A percentile compares a stretch with the other conserved stretches of the same genome.
These are phyloP conservation scores for Festucalex cinctus DNA, from an alignment of 2,113 vertebrate species.

Conservation along the genomic window DNA sequence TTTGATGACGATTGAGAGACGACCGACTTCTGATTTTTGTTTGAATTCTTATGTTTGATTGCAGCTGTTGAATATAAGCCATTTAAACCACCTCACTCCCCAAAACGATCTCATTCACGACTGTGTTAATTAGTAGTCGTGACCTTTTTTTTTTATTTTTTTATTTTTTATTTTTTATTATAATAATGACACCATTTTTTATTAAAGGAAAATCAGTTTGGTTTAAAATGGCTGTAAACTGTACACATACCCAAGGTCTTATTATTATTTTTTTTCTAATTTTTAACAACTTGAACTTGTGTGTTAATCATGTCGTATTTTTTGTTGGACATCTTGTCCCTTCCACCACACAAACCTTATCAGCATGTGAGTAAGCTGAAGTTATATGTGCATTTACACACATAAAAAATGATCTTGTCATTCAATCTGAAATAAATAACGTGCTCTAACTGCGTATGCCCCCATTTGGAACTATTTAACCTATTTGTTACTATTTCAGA, in stretches of 20 bases:
- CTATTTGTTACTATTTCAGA: neutral
- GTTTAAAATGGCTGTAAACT: neutral
- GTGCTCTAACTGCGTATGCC: neutral
- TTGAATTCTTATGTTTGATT: constrained; percentile 41
- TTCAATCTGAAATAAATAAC: neutral
- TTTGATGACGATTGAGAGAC: constrained; percentile 87
- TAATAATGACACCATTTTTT: constrained; percentile 19
- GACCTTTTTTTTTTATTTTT: constrained; percentile 32
- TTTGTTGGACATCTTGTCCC: too few relatives aligned
- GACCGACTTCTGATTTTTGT: constrained; percentile 68
- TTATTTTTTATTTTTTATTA: too few relatives aligned
- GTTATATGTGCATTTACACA: neutral
- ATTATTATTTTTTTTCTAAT: neutral
- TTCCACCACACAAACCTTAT: constrained; percentile 5
- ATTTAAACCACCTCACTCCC: constrained; percentile 58
- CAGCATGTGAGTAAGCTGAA: constrained; percentile 18
- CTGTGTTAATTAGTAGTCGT: constrained; percentile 19
- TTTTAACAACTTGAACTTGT: neutral
- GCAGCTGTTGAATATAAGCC: constrained; percentile 65
- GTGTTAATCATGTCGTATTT: too few relatives aligned
- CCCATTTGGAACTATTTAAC: neutral
- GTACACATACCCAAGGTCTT: constrained; percentile 12
- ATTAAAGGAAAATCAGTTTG: constrained; percentile 37
- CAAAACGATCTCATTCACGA: constrained; percentile 32
- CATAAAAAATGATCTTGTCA: neutral